phyloP scores from a whole-genome alignment of 2,888 invertebrate species.

The Boloria euphrosyne region DNA sequence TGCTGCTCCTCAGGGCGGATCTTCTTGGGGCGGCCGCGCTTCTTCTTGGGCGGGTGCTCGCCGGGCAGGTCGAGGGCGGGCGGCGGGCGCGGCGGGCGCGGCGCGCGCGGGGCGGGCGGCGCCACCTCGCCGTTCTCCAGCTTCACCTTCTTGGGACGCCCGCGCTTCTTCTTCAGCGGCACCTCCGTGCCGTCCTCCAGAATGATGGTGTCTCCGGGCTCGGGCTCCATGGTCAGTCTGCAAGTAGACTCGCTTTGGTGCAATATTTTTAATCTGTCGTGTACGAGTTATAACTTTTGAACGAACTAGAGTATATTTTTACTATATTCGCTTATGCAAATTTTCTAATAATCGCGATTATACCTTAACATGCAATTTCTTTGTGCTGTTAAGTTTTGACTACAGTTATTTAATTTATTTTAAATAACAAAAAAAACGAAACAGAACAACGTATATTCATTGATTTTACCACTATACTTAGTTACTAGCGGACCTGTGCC shows the following conservation, averaged over 20 bases:
- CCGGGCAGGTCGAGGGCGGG: constrained; percentile 54
- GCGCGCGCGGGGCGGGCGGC: constrained; percentile 77
- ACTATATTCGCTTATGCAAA: too few species aligned
- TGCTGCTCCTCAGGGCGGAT: constrained; percentile 86
- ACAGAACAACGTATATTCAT: too few species aligned
- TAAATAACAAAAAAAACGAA: too few species aligned
- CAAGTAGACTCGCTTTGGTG: constrained; percentile 48
- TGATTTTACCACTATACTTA: too few species aligned
- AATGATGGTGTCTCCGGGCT: constrained; percentile 78
- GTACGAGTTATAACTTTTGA: constrained; percentile 34
- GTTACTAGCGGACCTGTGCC: too few species aligned
- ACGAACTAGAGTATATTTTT: not conserved
- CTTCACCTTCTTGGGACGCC: constrained; percentile 92
- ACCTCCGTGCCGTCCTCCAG: constrained; percentile 85
- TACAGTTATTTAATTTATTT: too few species aligned
- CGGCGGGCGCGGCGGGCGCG: constrained; percentile 69
- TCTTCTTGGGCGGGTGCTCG: constrained; percentile 89
- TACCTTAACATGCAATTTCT: too few species aligned
- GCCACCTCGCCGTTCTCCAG: constrained; percentile 85
- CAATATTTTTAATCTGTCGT: constrained; percentile 55
- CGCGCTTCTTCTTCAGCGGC: constrained; percentile 93
- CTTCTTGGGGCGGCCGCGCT: constrained; percentile 94
- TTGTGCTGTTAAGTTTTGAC: too few species aligned
- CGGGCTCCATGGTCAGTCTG: constrained; percentile 80
- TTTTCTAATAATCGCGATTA: too few species aligned